These are phyloP conservation scores for Cephonodes hylas DNA, from an alignment of 2,888 invertebrate species.

Conservation along the genomic window DNA sequence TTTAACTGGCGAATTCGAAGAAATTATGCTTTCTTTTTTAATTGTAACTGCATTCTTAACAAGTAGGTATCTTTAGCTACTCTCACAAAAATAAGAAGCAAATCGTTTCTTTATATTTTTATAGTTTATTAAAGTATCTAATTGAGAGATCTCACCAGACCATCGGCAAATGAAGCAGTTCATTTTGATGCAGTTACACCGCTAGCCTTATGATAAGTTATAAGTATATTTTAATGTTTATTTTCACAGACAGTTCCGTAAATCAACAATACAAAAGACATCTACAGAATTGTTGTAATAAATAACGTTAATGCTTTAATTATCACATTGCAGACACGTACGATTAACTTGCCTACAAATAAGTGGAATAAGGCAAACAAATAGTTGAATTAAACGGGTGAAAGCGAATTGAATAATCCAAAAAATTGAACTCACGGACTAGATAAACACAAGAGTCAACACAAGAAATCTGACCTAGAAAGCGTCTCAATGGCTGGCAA, in stretches of 20 bases:
- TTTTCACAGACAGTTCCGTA: no score
- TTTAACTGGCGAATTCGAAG: conserved; percentile 6
- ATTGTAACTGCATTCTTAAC: conserved; percentile 1
- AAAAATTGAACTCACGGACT: no score
- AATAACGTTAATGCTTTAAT: no score
- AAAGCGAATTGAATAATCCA: not conserved
- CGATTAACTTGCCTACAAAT: no score
- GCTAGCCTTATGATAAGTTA: no score
- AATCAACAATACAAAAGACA: no score
- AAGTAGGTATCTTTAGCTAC: conserved; percentile 3
- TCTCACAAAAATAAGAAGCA: not conserved
- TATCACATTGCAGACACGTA: no score
- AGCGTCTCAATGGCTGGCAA: not conserved
- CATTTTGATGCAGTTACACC: no score
- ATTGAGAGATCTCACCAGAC: not conserved
- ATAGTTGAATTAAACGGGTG: not conserved
- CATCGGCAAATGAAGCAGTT: no score
- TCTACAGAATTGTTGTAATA: no score
- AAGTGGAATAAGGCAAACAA: not conserved
- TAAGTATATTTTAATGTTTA: no score
- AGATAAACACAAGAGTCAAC: not conserved
- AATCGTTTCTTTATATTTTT: not conserved
- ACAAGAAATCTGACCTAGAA: conserved; percentile 10
- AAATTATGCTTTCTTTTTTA: conserved; percentile 6
- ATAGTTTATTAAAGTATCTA: not conserved